Evolutionary conservation across 2,797 vertebrate genomes (phyloP).

Genomic region (Orientallactaga sibirica): DNA sequence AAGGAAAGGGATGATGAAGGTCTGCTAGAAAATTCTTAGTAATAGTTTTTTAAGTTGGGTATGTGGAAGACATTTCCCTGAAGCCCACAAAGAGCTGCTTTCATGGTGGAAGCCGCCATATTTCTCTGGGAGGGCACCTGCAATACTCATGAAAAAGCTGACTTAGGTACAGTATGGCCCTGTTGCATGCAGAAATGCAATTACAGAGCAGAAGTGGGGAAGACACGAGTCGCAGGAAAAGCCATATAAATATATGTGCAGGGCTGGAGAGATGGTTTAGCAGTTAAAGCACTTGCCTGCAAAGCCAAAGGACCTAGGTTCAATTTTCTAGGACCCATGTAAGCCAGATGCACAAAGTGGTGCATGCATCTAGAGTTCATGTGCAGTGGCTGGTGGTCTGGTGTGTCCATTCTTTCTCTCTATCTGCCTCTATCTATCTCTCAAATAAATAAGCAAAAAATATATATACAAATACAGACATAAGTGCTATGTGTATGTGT

Average conservation of each 20-base stretch:
- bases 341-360: too few relatives aligned
- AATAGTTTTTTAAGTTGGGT: too few relatives aligned
- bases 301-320: too few relatives aligned
- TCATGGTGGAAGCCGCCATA: not conserved
- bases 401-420: not conserved
- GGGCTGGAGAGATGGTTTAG: not conserved
- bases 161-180: not conserved
- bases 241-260: accelerated
- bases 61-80: not conserved
- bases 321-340: too few relatives aligned
- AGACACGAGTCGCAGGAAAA: not conserved
- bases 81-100: not conserved
- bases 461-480: too few relatives aligned
- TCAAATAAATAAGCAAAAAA: too few relatives aligned
- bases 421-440: not conserved
- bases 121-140: not conserved
- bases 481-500: not conserved
- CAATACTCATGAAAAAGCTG: not conserved
- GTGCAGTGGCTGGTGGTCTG: too few relatives aligned
- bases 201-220: not conserved
- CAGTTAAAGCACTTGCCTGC: too few relatives aligned
- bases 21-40: not conserved
- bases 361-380: too few relatives aligned
- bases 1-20: not conserved
- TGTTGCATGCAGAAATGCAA: not conserved